Conservation (phyloP, 53 echinoderm and acorn worm species). For the Crossaster papposus region DNA sequence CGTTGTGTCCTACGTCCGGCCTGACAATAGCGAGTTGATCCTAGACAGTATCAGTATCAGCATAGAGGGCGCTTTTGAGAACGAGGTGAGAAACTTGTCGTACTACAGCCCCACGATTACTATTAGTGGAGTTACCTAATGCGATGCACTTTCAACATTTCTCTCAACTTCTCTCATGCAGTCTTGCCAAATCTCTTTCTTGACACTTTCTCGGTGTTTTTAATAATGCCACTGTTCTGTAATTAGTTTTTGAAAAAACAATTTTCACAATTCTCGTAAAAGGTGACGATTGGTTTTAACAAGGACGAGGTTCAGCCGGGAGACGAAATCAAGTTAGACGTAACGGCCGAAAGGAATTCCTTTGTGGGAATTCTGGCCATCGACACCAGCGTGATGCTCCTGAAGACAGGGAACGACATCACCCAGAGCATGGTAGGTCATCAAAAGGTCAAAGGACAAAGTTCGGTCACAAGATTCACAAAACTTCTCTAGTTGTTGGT, state of each 20-base stretch:
- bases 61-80: constrained; percentile 79
- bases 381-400: constrained; percentile 88
- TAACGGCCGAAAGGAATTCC: constrained; percentile 73
- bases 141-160: too few species aligned
- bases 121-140: too few species aligned
- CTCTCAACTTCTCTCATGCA: too few species aligned
- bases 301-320: constrained; percentile 71
- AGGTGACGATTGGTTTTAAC: constrained; percentile 77
- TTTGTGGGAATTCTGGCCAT: constrained; percentile 85
- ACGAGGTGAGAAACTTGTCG: constrained; percentile 74
- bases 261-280: too few species aligned
- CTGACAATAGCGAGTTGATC: constrained; percentile 65
- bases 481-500: too few species aligned
- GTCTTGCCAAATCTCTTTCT: too few species aligned
- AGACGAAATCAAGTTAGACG: constrained; percentile 69
- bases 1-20: constrained; percentile 74
- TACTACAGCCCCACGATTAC: too few species aligned
- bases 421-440: constrained; percentile 85
- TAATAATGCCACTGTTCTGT: too few species aligned
- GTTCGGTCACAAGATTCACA: too few species aligned
- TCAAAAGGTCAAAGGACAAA: background rate
- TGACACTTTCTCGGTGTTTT: too few species aligned
- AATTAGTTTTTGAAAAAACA: too few species aligned
- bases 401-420: constrained; percentile 94
- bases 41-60: constrained; percentile 80